Percentiles rank a stretch among this genome's conserved stretches.
Conservation (phyloP, 2,888 invertebrate genomes). For the Drosophila formosana region DNA sequence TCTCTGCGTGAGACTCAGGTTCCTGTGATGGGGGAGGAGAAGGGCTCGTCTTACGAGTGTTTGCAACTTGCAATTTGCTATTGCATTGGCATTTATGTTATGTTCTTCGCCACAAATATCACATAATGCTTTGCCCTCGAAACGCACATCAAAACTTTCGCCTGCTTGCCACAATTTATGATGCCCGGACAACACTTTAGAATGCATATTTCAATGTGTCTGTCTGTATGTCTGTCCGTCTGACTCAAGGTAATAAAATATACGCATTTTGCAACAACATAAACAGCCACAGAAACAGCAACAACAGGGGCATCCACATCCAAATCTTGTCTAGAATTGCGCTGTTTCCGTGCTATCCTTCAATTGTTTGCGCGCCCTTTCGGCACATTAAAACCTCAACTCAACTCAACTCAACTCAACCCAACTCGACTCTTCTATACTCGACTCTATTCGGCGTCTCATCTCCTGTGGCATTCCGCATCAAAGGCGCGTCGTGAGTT, state of each 20-base stretch:
- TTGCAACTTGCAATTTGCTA: slow-evolving; percentile 11
- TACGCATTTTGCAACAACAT: slow-evolving; percentile 67
- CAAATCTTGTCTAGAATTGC: slow-evolving; percentile 73
- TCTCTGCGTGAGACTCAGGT: slow-evolving; percentile 4
- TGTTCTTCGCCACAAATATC: slow-evolving; percentile 45
- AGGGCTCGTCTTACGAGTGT: slow-evolving; percentile 5
- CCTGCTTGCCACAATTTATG: slow-evolving; percentile 58
- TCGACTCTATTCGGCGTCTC: slow-evolving; percentile 31
- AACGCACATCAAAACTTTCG: slow-evolving; percentile 63
- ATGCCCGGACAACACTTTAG: slow-evolving; percentile 68
- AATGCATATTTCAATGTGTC: slow-evolving; percentile 71
- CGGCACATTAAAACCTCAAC: slow-evolving; percentile 69
- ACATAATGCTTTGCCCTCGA: slow-evolving; percentile 42
- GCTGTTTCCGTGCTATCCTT: slow-evolving; percentile 55
- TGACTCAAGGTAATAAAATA: slow-evolving; percentile 72
- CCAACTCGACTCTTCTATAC: slow-evolving; percentile 25
- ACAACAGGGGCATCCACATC: slow-evolving; percentile 48
- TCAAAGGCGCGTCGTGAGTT: slow-evolving; percentile 70
- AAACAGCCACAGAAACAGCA: slow-evolving; percentile 35
- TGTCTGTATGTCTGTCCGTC: slow-evolving; percentile 47
- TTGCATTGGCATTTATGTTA: slow-evolving; percentile 45
- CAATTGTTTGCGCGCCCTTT: slow-evolving; percentile 72
- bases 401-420: slow-evolving; percentile 38
- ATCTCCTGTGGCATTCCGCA: slow-evolving; percentile 64
- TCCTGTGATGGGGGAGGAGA: background rate